Conservation (phyloP, 2,113 vertebrate genomes). For the Thunnus thynnus region DNA sequence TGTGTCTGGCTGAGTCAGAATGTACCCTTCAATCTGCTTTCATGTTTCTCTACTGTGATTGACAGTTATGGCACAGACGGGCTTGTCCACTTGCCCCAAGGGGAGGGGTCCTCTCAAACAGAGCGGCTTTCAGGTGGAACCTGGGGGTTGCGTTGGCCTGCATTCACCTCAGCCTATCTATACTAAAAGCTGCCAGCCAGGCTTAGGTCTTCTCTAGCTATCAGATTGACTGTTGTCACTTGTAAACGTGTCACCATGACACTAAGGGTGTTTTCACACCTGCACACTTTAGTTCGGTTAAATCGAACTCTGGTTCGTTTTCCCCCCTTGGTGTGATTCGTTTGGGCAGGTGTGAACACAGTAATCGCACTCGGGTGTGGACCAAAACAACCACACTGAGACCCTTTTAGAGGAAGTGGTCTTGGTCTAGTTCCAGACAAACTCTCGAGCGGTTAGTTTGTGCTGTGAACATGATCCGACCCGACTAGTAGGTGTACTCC, state of each 20-base stretch:
- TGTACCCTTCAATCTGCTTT: slow-evolving; percentile 65
- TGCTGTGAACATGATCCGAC: too few relatives aligned
- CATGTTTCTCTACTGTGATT: slow-evolving; percentile 62
- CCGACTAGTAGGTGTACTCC: too few relatives aligned
- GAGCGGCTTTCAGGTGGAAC: slow-evolving; percentile 42
- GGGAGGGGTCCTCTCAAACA: slow-evolving; percentile 31
- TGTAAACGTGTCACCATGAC: neutral
- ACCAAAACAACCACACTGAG: too few relatives aligned
- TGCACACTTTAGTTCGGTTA: too few relatives aligned
- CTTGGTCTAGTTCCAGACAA: too few relatives aligned
- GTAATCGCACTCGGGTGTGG: too few relatives aligned
- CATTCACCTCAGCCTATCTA: slow-evolving; percentile 1
- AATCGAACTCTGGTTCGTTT: too few relatives aligned
- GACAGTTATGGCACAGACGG: slow-evolving; percentile 62
- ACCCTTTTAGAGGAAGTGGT: too few relatives aligned
- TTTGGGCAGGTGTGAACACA: too few relatives aligned
- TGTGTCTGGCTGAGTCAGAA: slow-evolving; percentile 59
- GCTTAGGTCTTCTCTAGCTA: neutral
- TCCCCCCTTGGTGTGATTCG: too few relatives aligned
- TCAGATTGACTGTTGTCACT: neutral
- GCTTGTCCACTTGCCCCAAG: slow-evolving; percentile 31
- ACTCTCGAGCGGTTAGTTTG: too few relatives aligned
- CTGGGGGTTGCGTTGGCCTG: slow-evolving; percentile 11
- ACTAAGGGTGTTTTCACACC: neutral
- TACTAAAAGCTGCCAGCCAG: slow-evolving; percentile 15